phyloP scores from a whole-genome alignment of 2,113 vertebrate species.

The Rattus norvegicus region DNA sequence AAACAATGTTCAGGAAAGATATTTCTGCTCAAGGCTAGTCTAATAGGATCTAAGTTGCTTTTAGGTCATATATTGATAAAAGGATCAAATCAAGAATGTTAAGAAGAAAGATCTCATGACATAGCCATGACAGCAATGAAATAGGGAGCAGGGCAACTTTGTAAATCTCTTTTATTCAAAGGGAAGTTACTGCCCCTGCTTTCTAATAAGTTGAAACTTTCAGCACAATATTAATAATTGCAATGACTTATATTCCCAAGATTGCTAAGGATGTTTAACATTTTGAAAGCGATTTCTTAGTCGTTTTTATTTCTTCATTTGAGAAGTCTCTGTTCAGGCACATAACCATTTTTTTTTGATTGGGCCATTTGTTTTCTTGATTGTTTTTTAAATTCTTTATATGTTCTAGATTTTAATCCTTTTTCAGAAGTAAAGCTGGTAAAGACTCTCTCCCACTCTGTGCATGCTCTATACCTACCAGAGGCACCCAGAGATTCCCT shows the following conservation, averaged over 20 bases:
- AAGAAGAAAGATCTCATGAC: not conserved
- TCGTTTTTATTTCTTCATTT: not conserved
- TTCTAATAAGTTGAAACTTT: slow-evolving; percentile 29
- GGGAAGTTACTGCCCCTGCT: not conserved
- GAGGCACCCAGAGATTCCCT: not conserved
- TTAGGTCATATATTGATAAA: not conserved
- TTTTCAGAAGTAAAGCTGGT: not conserved
- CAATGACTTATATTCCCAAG: not conserved
- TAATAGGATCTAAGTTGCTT: slow-evolving; percentile 31
- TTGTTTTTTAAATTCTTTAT: not conserved
- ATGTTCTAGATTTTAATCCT: not conserved
- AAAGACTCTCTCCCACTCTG: not conserved
- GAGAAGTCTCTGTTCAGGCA: not conserved
- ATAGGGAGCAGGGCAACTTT: not conserved
- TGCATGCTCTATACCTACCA: not conserved
- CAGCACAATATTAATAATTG: not conserved
- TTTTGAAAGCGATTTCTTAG: not conserved
- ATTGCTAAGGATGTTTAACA: not conserved
- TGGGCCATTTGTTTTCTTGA: not conserved
- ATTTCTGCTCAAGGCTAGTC: slow-evolving; percentile 2
- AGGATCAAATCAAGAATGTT: not conserved
- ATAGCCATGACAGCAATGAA: not conserved
- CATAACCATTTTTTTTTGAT: not conserved
- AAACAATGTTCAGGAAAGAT: not conserved
- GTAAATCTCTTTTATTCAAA: not conserved